phyloP scores from a whole-genome alignment of 2,797 vertebrate species.

The Poecilia picta region DNA sequence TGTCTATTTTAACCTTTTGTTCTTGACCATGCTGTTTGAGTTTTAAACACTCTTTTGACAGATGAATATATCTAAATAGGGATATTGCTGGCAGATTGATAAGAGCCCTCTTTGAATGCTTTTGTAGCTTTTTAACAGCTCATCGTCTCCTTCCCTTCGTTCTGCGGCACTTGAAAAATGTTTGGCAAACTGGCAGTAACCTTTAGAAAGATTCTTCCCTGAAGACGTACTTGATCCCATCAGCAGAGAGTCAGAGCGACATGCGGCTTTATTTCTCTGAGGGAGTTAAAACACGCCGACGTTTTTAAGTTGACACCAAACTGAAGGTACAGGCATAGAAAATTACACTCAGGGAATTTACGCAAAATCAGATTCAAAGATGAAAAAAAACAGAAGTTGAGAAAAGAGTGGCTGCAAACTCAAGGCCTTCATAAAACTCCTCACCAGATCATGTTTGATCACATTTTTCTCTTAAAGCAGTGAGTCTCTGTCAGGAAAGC shows the following conservation, averaged over 20 bases:
- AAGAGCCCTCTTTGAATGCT: neutral
- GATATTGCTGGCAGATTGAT: neutral
- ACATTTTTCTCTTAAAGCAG: neutral
- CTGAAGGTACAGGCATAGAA: neutral
- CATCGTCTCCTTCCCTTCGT: neutral
- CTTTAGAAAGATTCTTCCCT: neutral
- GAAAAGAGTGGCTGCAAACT: neutral
- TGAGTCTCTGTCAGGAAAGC: neutral
- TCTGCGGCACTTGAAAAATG: neutral
- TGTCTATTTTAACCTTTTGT: neutral
- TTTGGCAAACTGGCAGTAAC: neutral
- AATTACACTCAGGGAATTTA: neutral
- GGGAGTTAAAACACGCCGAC: neutral
- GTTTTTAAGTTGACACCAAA: neutral
- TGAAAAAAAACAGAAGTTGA: neutral
- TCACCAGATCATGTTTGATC: neutral
- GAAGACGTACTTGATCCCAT: neutral
- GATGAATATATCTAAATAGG: neutral
- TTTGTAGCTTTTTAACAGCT: neutral
- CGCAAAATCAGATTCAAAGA: neutral
- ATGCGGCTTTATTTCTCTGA: neutral
- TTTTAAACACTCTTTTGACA: conserved; percentile 18
- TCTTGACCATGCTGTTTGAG: neutral
- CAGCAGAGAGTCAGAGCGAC: neutral
- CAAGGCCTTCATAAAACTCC: neutral